Percentiles rank a stretch among this genome's conserved stretches.
Evolutionary conservation across 2,888 invertebrate genomes (phyloP).

Genomic region (Apodemia hepburni): DNA sequence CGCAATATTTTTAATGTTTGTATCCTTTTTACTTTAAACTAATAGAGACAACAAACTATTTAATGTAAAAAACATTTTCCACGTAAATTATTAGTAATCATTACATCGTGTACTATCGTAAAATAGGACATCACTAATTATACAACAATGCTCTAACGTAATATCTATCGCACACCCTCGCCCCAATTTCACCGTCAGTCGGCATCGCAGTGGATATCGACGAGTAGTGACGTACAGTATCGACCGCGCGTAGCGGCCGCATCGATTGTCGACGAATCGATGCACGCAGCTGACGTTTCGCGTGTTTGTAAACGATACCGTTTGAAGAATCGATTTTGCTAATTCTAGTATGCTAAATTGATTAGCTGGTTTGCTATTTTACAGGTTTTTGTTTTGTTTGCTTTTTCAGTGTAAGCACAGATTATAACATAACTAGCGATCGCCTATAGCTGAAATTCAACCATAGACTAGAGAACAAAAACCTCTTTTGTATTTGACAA

Average conservation of each 20-base stretch:
- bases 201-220: conserved; percentile 14
- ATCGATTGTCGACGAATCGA: conserved; percentile 48
- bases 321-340: conserved; percentile 15
- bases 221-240: conserved; percentile 49
- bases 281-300: conserved; percentile 43
- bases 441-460: too few relatives aligned
- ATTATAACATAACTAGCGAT: too few relatives aligned
- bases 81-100: too few relatives aligned
- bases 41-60: too few relatives aligned
- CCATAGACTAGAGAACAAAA: too few relatives aligned
- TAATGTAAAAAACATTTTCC: too few relatives aligned
- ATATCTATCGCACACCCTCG: conserved; percentile 15
- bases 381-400: too few relatives aligned
- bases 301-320: conserved; percentile 38
- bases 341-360: background rate
- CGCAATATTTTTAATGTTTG: too few relatives aligned
- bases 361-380: too few relatives aligned
- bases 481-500: too few relatives aligned
- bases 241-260: conserved; percentile 36
- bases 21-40: too few relatives aligned
- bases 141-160: conserved; percentile 13
- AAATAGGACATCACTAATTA: conserved; percentile 15
- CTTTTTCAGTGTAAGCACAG: too few relatives aligned
- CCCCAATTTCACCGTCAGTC: conserved; percentile 17
- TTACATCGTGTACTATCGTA: background rate